Base-by-base conservation (phyloP, 2,888 invertebrate species). In the Sabellastarte sp. region DNA sequence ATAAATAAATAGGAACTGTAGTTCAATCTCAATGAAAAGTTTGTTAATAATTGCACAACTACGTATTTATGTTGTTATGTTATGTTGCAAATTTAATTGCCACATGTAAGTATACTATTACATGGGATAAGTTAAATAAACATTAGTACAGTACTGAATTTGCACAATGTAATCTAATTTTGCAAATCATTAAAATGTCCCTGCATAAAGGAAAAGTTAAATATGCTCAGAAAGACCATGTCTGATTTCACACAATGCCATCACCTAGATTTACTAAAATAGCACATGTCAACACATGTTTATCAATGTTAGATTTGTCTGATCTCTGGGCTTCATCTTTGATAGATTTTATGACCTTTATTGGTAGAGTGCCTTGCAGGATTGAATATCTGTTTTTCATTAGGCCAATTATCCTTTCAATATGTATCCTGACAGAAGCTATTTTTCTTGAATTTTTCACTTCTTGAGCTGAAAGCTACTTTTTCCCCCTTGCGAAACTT, bases 171-270 rank as follows among this genome's bases (percentile, higher is more conserved):
- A n/a, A n/a, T n/a, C n/a, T n/a, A n/a, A n/a, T n/a, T n/a, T n/a
- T n/a, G n/a, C n/a, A n/a, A n/a, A n/a, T n/a, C n/a, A n/a, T n/a
- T n/a, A n/a, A n/a, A n/a, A n/a, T n/a, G n/a, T n/a, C n/a, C n/a
- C n/a, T n/a, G n/a, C n/a, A n/a, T n/a, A n/a, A n/a, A n/a, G n/a
- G n/a, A 10, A 57, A 10, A 57, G 10, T 10, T 57, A 20, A 15
- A 10, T 26, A 20, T 26, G 41, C 28, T 59, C 59, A n/a, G n/a
- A n/a, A n/a, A n/a, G n/a, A n/a, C n/a, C n/a, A n/a, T n/a, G n/a
- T n/a, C n/a, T n/a, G n/a, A 5, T 59, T 59, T 15, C 41, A 59
- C 3, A 59, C 60, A n/a, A 60, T 60, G 4, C 60, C 60, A 29
- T 4, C 29, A 20, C 52, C 60, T 32, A 52, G 52, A 30, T 52